Base-by-base conservation (phyloP, 1,140 invertebrate species). In the Latrodectus geometricus region DNA sequence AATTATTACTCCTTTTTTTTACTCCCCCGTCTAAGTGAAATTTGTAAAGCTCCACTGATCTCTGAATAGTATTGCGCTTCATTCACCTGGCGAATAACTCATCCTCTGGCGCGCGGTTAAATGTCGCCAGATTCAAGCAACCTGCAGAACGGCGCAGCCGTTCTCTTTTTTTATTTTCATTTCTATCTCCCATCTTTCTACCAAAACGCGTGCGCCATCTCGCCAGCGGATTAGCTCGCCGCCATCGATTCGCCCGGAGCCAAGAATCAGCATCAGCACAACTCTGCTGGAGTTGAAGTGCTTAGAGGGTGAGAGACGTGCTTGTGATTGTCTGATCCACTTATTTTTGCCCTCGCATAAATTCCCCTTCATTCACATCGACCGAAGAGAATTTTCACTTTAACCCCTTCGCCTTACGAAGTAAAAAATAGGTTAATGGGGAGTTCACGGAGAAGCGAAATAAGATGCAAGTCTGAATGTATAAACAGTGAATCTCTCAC, bases 171-270 rank as follows among this genome's bases (percentile, higher is more conserved):
- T 52, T 82, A n/a, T 72, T 82, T 80, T 70, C 11, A 61, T 11
- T 69, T 80, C 48, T 54, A 50, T 70, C 50, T 80, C 50, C 66
- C 78, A 70, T 70, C 65, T 70, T 76, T 54, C 35, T 65, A n/a
- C 56, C n/a, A 61, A 80, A 80, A 70, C 69, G 79, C 69, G 79
- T 61, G 79, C 79, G 79, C 79, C 79, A 72, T 73, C 79, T 82
- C 78, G 78, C 65, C 78, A 80, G 65, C 49, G 78, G 78, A 70
- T 69, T 82, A 56, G 68, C 68, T 73, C 17, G 66, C 52, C 79
- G 79, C 79, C 79, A 82, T 82, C 79, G 79, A 82, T 82, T 82
- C 79, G 21, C 69, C 52, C 49, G 69, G 68, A 72, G 79, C 79
- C 35, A 78, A 65, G 76, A 78, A 78, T 49, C 56, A 66, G 61